Base-by-base conservation (phyloP, 2,888 invertebrate genomes). In the Antheraea yamamai region DNA sequence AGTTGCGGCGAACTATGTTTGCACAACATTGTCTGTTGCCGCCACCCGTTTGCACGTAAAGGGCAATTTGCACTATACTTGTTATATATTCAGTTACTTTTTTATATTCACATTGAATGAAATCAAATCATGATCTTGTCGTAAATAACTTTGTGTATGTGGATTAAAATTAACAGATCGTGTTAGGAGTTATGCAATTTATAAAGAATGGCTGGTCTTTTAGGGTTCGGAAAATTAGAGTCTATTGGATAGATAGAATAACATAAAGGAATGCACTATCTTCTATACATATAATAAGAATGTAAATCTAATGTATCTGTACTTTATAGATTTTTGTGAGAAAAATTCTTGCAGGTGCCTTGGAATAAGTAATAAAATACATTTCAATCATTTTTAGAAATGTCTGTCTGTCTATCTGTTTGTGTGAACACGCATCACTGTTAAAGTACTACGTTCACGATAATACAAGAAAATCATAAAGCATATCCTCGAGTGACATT, bases 21-120 rank as follows among this genome's bases (percentile, higher is more conserved):
- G 76, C 74, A 76, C 76, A 74, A 76, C 76, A 76, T 76, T 76
- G 76, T 76, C 76, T 74, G 75, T 64, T 68, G 72, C 74, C 74
- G 72, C 52, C 72, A 30, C 66, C 47, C 64, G 72, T 64, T 76
- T 72, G 30, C 51, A 72, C 71, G 35, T 76, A 76, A 76, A 72
- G 74, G 74, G 72, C 71, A 64, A 61, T 76, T 76, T 72, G 66
- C 76, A 74, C 74, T 72, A 64, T 74, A 64, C 61, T 26, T 55
- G 47, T 74, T 73, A 73, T 72, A 75, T 72, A 61, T 72, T 74
- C 51, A 72, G 47, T 55, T 72, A 52, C 74, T 39, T 64, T 66
- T 68, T 58, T 23, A 16, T 74, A n/a, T 58, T 20, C 10, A 55
- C 70, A 70, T 66, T n/a, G 35, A n/a, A 35, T 64, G 73, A 26